These are phyloP conservation scores for Spodoptera litura DNA, from an alignment of 1,140 invertebrate species.

Conservation along the genomic window DNA sequence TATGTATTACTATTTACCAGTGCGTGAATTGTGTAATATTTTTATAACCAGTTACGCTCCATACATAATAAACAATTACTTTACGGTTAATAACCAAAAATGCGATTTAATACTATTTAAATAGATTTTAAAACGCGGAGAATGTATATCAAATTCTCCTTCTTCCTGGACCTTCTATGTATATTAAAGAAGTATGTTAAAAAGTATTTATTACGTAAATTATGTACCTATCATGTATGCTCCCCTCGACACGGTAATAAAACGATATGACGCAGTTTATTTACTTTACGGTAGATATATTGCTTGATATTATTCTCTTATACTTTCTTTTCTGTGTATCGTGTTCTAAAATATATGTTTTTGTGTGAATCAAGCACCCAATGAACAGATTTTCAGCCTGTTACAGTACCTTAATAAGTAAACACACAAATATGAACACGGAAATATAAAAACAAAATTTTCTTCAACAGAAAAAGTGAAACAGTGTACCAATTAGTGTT, in stretches of 20 bases:
- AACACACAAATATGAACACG: slow-evolving; percentile 6
- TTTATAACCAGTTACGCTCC: background rate
- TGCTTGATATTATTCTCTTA: too few species aligned
- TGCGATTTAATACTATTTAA: background rate
- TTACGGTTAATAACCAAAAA: background rate
- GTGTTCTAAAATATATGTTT: background rate
- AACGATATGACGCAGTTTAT: too few species aligned
- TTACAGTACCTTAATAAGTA: too few species aligned
- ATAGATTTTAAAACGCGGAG: background rate
- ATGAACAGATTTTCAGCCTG: too few species aligned
- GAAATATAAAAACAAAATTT: background rate
- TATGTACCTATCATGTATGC: too few species aligned
- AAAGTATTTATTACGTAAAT: too few species aligned
- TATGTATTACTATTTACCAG: slow-evolving; percentile 5
- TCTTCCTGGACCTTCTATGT: too few species aligned
- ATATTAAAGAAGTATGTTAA: too few species aligned
- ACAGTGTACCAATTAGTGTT: background rate
- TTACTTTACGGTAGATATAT: too few species aligned
- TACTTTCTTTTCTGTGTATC: too few species aligned
- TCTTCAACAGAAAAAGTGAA: slow-evolving; percentile 5
- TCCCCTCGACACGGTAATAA: too few species aligned
- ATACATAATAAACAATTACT: background rate
- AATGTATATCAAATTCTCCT: too few species aligned
- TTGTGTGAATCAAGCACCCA: background rate
- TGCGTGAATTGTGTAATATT: slow-evolving; percentile 15